Base-by-base conservation (phyloP, 2,797 vertebrate genomes). In the Chloroceryle amazona region DNA sequence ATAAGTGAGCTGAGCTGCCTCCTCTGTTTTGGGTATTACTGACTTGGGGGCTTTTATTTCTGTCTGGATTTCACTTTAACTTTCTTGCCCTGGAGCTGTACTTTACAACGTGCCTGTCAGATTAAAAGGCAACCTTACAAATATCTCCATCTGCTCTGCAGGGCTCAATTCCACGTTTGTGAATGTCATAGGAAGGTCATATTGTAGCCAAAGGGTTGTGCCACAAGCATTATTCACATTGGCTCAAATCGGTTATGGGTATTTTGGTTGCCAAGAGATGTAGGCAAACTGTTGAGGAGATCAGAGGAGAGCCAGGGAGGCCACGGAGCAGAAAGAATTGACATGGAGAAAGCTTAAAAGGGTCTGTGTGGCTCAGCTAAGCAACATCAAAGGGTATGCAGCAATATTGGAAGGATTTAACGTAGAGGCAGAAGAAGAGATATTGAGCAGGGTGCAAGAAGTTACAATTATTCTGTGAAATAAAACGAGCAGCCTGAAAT, bases 261-360 rank as follows among this genome's bases (percentile, higher is more conserved):
- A 54, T 91, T 95, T 83, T 67, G 72, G 57, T 93, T 94, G 95
- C 96, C 89, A 86, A 75, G 95, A 91, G 91, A 94, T 93, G 85
- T 25, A 88, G 96, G 92, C 87, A 97, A 55, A 86, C 91, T 86
- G 92, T 86, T 60, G 79, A 90, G 61, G 52, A 97, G 94, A 97
- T 96, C 96, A 96, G 96, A 95, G 90, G 12, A 88, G 84, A 91
- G 68, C 14, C 20, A 11, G 58, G 39, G 68, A 93, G 86, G 75
- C 94, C 90, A 75, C 6, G 0, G 54, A 89, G 92, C 91, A 93
- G 81, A 54, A 94, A 72, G 89, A 93, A 97, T 95, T 91, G 96
- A 97, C 65, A n/a, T 62, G 67, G 88, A 85, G 93, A 66, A 94
- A 75, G 81, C 91, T 95, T 96, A 61, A 96, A 96, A 96, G 94